Base-by-base conservation (phyloP, 2,888 invertebrate genomes). In the Mimas tiliae region DNA sequence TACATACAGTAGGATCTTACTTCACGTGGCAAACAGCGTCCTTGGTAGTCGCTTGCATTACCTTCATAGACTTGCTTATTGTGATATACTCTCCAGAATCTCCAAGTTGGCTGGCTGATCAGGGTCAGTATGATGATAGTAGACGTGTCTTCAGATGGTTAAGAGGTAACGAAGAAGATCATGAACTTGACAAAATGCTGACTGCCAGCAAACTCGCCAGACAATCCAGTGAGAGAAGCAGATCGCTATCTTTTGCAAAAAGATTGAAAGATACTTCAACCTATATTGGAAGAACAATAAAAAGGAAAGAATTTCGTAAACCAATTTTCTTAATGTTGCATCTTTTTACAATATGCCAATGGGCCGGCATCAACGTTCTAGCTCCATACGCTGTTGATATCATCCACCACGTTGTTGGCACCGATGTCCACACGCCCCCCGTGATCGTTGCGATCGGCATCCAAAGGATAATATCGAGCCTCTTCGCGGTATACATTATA, bases 71-170 rank as follows among this genome's bases (percentile, higher is more conserved):
- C 19, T 77, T 95, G 14, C 11, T 85, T 0, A 80, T 85, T 12
- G 77, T 82, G 0, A 71, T 80, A 33, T 79, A 71, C 65, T 81
- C 84, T 0, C 95, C 95, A 0, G 96, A 96, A 82, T 94, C 95
- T 1, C 95, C 95, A 0, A 89, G 90, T 66, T 96, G 95, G 95
- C 76, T 96, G 34, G 87, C 94, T 0, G 89, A 93, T 19, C 94
- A 94, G 68, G 94, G 93, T 6, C 86, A 88, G 6, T 81, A 87
- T 0, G 86, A 88, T 0, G 90, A 94, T 62, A 95, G 95, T 0
- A 88, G 93, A 66, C 75, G 84, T 21, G 88, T 94, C 0, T 94
- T 95, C 45, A 86, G 88, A 63, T 95, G 93, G 88, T 87, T 95
- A 52, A 83, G 95, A 69, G 95, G 95, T n/a, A 81, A 85, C 9